phyloP scores from a whole-genome alignment of 2,797 vertebrate species.

The Cynopterus sphinx region DNA sequence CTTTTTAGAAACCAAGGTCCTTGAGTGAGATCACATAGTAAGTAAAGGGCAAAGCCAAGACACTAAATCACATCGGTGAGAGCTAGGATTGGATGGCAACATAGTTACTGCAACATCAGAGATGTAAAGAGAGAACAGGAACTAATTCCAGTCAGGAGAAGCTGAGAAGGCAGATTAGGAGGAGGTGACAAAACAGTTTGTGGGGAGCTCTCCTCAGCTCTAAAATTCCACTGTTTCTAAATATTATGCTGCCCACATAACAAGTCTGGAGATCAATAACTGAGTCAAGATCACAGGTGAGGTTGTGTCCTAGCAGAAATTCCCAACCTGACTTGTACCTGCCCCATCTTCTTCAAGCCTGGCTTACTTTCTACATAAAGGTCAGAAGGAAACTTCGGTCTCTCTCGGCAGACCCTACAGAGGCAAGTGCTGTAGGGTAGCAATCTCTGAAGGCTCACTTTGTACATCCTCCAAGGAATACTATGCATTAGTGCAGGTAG shows the following conservation, averaged over 20 bases:
- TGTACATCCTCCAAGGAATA: neutral
- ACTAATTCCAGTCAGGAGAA: neutral
- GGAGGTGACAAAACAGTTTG: neutral
- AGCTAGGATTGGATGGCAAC: neutral
- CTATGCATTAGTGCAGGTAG: neutral
- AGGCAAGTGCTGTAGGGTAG: neutral
- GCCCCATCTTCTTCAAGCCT: neutral
- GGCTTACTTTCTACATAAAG: neutral
- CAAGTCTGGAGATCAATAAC: neutral
- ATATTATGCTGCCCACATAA: neutral
- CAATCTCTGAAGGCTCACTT: neutral
- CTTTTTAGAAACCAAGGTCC: neutral
- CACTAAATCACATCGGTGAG: neutral
- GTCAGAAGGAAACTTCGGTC: neutral
- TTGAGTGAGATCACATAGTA: neutral
- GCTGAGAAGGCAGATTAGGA: neutral
- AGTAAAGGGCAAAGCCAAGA: neutral
- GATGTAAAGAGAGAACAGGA: neutral
- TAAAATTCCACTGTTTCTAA: neutral
- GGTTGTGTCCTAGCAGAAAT: neutral
- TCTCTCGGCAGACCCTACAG: neutral
- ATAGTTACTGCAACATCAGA: neutral
- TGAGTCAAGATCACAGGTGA: neutral
- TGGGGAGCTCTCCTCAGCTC: neutral
- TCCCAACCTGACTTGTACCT: neutral